Evolutionary conservation across 2,797 vertebrate genomes (phyloP).

Genomic region (Crenichthys baileyi): DNA sequence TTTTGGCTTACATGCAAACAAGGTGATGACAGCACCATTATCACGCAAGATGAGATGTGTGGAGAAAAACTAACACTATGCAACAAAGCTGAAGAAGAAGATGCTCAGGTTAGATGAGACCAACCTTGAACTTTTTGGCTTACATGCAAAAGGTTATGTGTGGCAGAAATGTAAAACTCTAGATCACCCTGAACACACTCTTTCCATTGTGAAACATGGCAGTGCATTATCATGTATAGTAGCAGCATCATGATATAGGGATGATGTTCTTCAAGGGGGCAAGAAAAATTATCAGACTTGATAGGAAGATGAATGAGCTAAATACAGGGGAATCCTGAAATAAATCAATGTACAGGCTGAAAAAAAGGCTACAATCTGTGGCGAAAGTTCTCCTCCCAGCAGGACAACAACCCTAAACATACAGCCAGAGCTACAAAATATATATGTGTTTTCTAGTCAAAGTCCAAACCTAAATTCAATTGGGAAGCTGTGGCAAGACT

Average conservation of each 20-base stretch:
- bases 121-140: background rate
- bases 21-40: background rate
- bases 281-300: background rate
- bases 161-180: too few relatives aligned
- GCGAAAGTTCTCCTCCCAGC: background rate
- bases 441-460: too few relatives aligned
- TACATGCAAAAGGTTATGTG: background rate
- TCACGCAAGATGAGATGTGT: background rate
- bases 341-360: background rate
- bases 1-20: background rate
- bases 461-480: too few relatives aligned
- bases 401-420: too few relatives aligned
- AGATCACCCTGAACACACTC: too few relatives aligned
- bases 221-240: too few relatives aligned
- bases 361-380: background rate
- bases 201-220: too few relatives aligned
- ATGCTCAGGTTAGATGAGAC: background rate
- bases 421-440: too few relatives aligned
- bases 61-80: background rate
- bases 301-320: background rate
- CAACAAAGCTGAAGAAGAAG: background rate
- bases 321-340: background rate
- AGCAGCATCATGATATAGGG: too few relatives aligned
- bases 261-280: too few relatives aligned
- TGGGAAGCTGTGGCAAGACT: too few relatives aligned